Evolutionary conservation across 2,888 invertebrate genomes (phyloP), one percentile per base, ranked within the genome.

Genomic region (Archaeoteleia sp.): DNA sequence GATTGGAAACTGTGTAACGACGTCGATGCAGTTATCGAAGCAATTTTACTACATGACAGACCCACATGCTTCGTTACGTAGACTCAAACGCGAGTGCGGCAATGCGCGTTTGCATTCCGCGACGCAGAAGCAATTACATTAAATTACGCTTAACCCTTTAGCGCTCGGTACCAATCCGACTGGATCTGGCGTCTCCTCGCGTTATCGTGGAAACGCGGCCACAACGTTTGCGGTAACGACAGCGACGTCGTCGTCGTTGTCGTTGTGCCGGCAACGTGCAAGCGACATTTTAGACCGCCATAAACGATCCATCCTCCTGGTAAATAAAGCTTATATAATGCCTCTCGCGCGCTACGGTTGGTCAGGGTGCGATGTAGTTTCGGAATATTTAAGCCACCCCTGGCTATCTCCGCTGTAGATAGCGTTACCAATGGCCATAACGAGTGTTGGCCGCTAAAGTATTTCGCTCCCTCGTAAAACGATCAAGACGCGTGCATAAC

Each of bases 281-380:
- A 73, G 70, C 72, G 78, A 78, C 78, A 72, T 77, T 80, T 76
- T 73, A 75, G 75, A 77, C 74, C 74, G 74, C 74, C 73, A 76
- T 80, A 82, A 82, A 82, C 77, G 80, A 77, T 78, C 70, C 77
- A 66, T 67, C 69, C 67, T 62, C 39, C 48, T 46, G 70, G 74
- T 75, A 76, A 80, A 78, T 77, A 78, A 78, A 78, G 74, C 73
- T 79, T 76, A 77, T 76, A 77, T 73, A 78, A 78, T 74, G 71
- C 67, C 67, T 70, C 62, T 61, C 67, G 51, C 70, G 46, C 63
- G 60, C 71, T 54, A 69, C 67, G 71, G 71, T 74, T 78, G 73
- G 71, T 66, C 68, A 62, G 14, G 39, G 58, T 60, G 67, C 68
- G 71, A 73, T 77, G 73, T 69, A 71, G 55, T 71, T 74, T 71